Evolutionary conservation across 2,113 vertebrate genomes (phyloP).

Genomic region (Silurus meridionalis): DNA sequence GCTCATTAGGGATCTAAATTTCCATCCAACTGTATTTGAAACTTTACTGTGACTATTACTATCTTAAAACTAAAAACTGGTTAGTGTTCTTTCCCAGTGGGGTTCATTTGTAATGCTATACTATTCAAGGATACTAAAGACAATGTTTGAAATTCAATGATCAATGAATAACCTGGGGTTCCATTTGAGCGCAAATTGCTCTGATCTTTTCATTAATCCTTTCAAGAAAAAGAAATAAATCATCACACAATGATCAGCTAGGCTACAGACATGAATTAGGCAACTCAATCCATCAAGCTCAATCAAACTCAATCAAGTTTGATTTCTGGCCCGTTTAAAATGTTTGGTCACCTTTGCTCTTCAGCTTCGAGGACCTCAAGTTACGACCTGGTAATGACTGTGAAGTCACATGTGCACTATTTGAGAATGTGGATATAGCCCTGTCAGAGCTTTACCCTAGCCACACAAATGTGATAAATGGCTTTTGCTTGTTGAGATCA

Average conservation of each 20-base stretch:
- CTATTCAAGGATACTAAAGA: background rate
- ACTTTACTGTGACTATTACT: background rate
- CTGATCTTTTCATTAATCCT: background rate
- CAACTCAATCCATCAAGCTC: background rate
- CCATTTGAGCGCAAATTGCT: background rate
- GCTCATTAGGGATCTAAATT: background rate
- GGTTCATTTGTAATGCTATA: background rate
- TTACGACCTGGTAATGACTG: background rate
- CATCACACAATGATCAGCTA: background rate
- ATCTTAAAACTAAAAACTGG: background rate
- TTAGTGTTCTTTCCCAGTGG: background rate
- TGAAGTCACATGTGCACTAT: background rate
- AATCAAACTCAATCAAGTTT: background rate
- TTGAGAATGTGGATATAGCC: background rate
- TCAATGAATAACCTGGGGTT: background rate
- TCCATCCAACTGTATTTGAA: background rate
- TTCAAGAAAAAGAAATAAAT: background rate
- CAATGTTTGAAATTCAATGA: background rate
- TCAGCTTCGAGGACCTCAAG: background rate
- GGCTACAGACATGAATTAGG: background rate
- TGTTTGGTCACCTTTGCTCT: background rate
- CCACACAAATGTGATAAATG: background rate
- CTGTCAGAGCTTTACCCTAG: background rate
- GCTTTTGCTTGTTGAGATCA: constrained; percentile 7
- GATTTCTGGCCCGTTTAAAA: too few relatives aligned